phyloP scores from a whole-genome alignment of 2,113 vertebrate species.

The Halcyon malimbica region DNA sequence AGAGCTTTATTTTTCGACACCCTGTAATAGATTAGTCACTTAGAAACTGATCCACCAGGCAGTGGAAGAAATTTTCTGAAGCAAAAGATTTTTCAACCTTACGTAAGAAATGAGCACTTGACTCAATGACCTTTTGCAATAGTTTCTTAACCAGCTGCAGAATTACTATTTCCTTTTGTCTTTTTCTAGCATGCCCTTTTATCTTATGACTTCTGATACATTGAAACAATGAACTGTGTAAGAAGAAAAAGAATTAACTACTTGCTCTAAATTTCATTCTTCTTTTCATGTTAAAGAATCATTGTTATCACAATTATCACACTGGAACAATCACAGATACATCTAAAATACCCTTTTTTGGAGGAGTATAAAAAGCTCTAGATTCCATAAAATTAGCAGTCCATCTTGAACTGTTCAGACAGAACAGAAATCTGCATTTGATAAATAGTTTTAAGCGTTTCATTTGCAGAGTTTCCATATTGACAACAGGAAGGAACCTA shows the following conservation, averaged over 20 bases:
- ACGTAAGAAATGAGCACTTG: background rate
- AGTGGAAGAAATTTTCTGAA: background rate
- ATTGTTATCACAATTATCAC: background rate
- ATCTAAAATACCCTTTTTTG: background rate
- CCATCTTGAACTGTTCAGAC: background rate
- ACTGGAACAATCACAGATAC: background rate
- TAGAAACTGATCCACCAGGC: background rate
- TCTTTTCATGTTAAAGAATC: background rate
- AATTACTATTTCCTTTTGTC: background rate
- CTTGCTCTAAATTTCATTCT: background rate
- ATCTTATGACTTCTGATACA: background rate
- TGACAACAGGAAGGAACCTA: background rate
- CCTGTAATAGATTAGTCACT: background rate
- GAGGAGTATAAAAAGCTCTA: background rate
- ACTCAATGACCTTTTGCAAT: background rate
- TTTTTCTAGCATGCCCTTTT: background rate
- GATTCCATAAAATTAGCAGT: background rate
- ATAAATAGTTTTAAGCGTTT: background rate
- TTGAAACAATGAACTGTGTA: rapidly evolving
- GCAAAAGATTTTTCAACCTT: background rate
- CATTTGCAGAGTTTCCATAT: background rate
- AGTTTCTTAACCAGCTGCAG: background rate
- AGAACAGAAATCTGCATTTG: background rate
- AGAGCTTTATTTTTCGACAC: background rate
- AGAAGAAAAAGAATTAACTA: background rate